Base-by-base conservation (phyloP, 2,888 invertebrate species). In the Ischnura elegans region DNA sequence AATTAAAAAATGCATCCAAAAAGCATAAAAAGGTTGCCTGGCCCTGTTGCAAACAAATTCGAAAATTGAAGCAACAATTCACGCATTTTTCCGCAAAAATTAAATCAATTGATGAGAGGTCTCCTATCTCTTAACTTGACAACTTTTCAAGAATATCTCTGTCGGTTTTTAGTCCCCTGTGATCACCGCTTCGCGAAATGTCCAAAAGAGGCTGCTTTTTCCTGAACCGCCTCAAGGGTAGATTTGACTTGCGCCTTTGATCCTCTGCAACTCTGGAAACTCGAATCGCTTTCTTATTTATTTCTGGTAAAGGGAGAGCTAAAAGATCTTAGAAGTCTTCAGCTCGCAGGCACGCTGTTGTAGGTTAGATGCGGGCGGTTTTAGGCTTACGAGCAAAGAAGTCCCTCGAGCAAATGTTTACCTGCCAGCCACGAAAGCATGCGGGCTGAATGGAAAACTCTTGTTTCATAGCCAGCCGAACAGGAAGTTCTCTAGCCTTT, bases 391-490 rank as follows among this genome's bases (percentile, higher is more conserved):
- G n/a, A 25, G 76, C 36, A 76, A 76, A 76, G 36, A 25, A 76
- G 76, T 76, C 13, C 13, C 19, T 51, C 61, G 29, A 29, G n/a
- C 76, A 76, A 76, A 29, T 76, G 76, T 76, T 76, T 76, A 76
- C 76, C 76, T 76, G 76, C 36, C n/a, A 36, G 13, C 76, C 76
- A 16, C n/a, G 16, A 76, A 36, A 13, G 25, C 29, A 76, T 76
- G 76, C 76, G 36, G 76, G 76, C 25, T 8, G 76, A 76, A 76
- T 76, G 29, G 76, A 76, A 36, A 76, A 76, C 36, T 76, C 76
- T n/a, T 13, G 76, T 76, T 76, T 16, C 36, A 16, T 76, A 8
- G 76, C 36, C 36, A 25, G 36, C 13, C 16, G 29, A 13, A 10
- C 36, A 36, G 36, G 36, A 36, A 36, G 10, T 21, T 36, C 36